Base-by-base conservation (phyloP, 2,113 vertebrate genomes). In the Sphyrna mokarran region DNA sequence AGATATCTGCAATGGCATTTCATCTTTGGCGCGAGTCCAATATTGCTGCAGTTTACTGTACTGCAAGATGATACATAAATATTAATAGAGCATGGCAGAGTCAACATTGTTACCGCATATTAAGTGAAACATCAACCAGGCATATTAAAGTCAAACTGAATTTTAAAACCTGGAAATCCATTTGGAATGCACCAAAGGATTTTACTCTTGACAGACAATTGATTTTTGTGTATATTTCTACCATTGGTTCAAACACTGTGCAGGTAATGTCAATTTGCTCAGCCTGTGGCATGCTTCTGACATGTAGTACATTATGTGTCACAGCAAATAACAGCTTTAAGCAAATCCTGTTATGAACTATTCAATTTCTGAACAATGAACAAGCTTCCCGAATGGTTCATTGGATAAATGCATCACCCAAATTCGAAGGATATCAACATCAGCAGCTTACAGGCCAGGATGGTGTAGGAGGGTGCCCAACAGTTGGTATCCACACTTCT, bases 121-220 rank as follows among this genome's bases (percentile, higher is more conserved):
- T 89, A 89, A 94, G n/a, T 69, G 33, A 68, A 68, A 63, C n/a
- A 94, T 40, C 90, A 89, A 89, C 86, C 86, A 89, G 86, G 48
- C 86, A 89, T 11, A 89, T 89, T 83, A 40, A 83, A 83, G 16
- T 83, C 80, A 43, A 90, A 90, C 87, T 90, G 54, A 20, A 94
- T 54, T 89, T 89, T 29, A 89, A 89, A 58, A 89, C 26, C n/a
- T 68, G 90, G 26, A 94, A 94, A 94, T 16, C n/a, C 90, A 94
- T 94, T 94, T 29, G 13, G 22, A 54, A n/a, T 89, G n/a, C 43
- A 43, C 48, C 43, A n/a, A 40, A 86, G 22, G 43, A 86, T 48
- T 10, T 48, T 86, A 86, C 43, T 90, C 90, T 40, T 69, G 61
- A 94, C 63, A 68, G n/a, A 94, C 48, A 37, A 66, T 69, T 68